Evolutionary conservation across 2,888 invertebrate species (phyloP).

Genomic region (Ferrisia virgata): DNA sequence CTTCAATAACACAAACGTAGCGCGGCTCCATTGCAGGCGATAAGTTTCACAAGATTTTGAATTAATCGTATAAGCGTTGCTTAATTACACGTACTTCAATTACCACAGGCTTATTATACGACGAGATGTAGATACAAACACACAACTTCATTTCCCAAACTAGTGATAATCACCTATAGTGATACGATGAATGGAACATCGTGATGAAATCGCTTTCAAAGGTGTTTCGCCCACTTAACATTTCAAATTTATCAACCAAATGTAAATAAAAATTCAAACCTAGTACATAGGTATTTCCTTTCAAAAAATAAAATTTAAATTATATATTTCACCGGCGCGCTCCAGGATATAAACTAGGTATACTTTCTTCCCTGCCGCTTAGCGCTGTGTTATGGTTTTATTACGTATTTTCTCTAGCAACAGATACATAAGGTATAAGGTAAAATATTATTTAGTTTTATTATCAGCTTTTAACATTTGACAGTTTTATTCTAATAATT

Average conservation of each 20-base stretch:
- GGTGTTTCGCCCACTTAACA: not conserved
- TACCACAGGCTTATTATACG: not conserved
- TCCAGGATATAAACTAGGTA: not conserved
- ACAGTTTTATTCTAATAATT: slow-evolving; percentile 33
- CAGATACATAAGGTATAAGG: not conserved
- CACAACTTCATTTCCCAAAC: not conserved
- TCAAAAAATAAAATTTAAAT: slow-evolving; percentile 2
- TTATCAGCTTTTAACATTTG: slow-evolving; percentile 9
- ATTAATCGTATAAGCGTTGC: not conserved
- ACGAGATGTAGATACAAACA: not conserved
- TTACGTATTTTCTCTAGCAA: not conserved
- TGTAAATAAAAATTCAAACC: not conserved
- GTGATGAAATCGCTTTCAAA: not conserved
- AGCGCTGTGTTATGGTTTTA: not conserved
- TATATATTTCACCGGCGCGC: not conserved
- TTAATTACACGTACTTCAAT: slow-evolving; percentile 2
- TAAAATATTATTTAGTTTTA: slow-evolving; percentile 13
- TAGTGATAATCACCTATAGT: not conserved
- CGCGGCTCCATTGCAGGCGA: not conserved
- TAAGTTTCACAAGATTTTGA: not conserved
- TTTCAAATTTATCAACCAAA: not conserved
- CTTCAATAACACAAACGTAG: not conserved
- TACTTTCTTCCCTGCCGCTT: not conserved
- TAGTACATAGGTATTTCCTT: not conserved
- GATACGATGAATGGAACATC: not conserved